These are phyloP conservation scores for Portunus trituberculatus DNA, from an alignment of 1,140 invertebrate genomes.

Conservation along the genomic window DNA sequence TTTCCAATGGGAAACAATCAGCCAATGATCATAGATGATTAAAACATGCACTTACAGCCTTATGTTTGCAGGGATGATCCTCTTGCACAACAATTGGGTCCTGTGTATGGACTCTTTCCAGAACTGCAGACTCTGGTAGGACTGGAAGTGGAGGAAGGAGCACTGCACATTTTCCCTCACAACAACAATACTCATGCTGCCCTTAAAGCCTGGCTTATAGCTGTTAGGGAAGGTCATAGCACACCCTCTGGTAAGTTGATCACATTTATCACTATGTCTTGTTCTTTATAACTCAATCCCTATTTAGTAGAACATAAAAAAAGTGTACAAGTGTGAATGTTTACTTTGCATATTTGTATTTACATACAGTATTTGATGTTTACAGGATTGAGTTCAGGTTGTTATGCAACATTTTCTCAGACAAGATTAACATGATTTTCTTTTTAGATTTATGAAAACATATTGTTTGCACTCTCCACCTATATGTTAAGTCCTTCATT, in stretches of 20 bases:
- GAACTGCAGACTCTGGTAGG: constrained; percentile 10
- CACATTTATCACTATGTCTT: background rate
- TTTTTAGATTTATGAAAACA: too few relatives aligned
- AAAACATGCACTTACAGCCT: background rate
- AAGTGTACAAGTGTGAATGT: too few relatives aligned
- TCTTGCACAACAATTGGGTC: constrained; percentile 17
- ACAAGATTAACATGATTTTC: too few relatives aligned
- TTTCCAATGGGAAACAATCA: background rate
- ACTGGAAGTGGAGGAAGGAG: background rate
- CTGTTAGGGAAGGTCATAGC: background rate
- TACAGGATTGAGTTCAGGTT: too few relatives aligned
- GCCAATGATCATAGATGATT: too few relatives aligned
- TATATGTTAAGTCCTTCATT: too few relatives aligned
- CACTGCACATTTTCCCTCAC: background rate
- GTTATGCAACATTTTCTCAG: too few relatives aligned
- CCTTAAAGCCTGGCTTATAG: constrained; percentile 44
- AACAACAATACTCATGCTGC: background rate
- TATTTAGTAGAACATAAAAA: too few relatives aligned
- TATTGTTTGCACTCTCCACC: too few relatives aligned
- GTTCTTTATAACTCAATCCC: too few relatives aligned
- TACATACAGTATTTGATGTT: too few relatives aligned
- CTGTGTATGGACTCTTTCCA: constrained; percentile 38
- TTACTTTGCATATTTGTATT: too few relatives aligned
- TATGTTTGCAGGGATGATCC: constrained; percentile 40
- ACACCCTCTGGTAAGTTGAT: constrained; percentile 33